A percentile compares a stretch with the other conserved stretches of the same genome.
phyloP scores from a whole-genome alignment of 2,113 vertebrate species.

The Lagenorhynchus albirostris region DNA sequence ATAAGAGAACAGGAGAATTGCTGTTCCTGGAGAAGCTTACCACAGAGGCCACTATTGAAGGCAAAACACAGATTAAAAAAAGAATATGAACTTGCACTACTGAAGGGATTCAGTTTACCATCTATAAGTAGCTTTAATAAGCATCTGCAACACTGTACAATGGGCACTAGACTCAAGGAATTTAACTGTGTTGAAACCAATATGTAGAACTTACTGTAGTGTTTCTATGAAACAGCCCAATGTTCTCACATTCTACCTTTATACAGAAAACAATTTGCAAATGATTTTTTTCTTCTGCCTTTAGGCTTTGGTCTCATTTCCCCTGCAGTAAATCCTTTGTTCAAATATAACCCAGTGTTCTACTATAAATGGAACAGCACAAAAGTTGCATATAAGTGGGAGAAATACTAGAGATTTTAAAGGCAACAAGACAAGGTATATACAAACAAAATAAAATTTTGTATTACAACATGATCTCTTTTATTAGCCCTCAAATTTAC shows the following conservation, averaged over 20 bases:
- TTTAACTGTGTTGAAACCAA: not conserved
- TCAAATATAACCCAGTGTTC: not conserved
- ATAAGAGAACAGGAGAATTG: not conserved
- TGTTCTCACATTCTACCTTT: slow-evolving; percentile 8
- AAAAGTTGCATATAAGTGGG: not conserved
- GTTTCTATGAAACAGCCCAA: not conserved
- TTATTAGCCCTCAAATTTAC: not conserved
- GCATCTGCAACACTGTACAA: not conserved
- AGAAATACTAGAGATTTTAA: not conserved
- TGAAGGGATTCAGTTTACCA: not conserved
- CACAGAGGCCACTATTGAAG: not conserved
- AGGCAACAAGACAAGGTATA: not conserved
- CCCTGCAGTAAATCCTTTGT: not conserved
- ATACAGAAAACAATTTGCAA: not conserved
- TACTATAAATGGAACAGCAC: not conserved
- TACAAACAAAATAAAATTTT: not conserved
- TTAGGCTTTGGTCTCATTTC: not conserved
- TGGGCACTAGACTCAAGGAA: not conserved
- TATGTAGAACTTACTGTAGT: not conserved
- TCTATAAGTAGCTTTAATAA: not conserved
- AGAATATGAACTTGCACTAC: not conserved
- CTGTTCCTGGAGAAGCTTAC: not conserved
- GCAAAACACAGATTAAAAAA: not conserved
- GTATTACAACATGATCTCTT: not conserved
- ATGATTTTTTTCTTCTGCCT: not conserved